Evolutionary conservation across 2,888 invertebrate species (phyloP).

Genomic region (Blera fallax): DNA sequence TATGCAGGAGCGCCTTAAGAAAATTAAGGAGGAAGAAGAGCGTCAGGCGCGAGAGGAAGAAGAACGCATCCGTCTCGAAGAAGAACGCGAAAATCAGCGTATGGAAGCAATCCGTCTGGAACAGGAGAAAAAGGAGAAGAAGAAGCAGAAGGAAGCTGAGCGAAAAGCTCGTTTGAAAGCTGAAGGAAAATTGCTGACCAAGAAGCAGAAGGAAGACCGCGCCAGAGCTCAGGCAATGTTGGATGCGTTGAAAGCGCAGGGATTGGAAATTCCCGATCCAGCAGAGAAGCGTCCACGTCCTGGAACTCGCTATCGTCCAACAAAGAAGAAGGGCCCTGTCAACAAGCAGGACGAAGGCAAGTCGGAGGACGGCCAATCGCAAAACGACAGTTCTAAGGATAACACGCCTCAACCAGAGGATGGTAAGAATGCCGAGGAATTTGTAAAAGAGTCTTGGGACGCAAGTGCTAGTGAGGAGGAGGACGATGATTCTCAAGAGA

Average conservation of each 20-base stretch:
- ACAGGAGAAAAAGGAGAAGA: conserved; percentile 93
- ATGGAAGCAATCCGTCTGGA: conserved; percentile 90
- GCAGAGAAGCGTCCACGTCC: conserved; percentile 85
- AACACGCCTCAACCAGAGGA: conserved; percentile 74
- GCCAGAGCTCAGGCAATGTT: conserved; percentile 94
- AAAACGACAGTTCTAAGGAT: conserved; percentile 73
- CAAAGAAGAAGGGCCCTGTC: conserved; percentile 85
- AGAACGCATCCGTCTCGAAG: conserved; percentile 88
- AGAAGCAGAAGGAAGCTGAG: conserved; percentile 96
- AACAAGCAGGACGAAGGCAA: conserved; percentile 79
- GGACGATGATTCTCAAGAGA: conserved; percentile 82
- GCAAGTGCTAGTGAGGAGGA: conserved; percentile 84
- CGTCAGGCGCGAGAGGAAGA: conserved; percentile 88
- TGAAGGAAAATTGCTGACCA: conserved; percentile 96
- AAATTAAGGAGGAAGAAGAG: conserved; percentile 95
- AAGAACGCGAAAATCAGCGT: conserved; percentile 88
- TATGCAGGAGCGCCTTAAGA: conserved; percentile 95
- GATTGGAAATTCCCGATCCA: conserved; percentile 90
- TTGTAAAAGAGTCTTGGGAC: conserved; percentile 93
- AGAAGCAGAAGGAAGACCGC: conserved; percentile 95
- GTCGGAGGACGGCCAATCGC: conserved; percentile 73
- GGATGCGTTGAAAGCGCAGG: conserved; percentile 94
- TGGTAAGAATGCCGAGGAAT: conserved; percentile 80
- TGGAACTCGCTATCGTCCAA: conserved; percentile 89
- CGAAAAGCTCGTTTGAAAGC: conserved; percentile 95